Conservation (phyloP, 2,113 vertebrate genomes). For the Tragelaphus scriptus region DNA sequence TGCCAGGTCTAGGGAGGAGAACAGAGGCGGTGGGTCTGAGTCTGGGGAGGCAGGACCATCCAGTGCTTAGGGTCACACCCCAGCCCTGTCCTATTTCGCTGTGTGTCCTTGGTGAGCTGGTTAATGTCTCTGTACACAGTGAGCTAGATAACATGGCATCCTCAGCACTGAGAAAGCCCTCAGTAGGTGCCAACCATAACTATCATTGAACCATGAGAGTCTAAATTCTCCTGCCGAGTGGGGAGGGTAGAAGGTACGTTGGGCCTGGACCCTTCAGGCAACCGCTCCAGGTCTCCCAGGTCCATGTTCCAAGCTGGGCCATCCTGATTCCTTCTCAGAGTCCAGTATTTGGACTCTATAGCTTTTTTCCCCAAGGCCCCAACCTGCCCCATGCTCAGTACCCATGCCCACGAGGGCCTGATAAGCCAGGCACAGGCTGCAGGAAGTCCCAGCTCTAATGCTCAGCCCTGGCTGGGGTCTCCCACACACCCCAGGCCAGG, state of each 20-base stretch:
- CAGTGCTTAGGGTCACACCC: neutral
- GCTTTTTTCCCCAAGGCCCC: neutral
- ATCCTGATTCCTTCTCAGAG: neutral
- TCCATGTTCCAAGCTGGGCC: neutral
- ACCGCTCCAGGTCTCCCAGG: neutral
- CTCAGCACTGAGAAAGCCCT: neutral
- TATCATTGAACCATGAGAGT: neutral
- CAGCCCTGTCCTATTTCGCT: neutral
- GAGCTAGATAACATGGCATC: neutral
- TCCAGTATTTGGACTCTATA: neutral
- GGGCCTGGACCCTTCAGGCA: neutral
- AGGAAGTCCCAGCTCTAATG: neutral
- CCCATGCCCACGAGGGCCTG: neutral
- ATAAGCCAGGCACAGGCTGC: accelerated
- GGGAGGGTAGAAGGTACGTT: neutral
- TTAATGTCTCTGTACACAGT: neutral
- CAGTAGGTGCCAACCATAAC: neutral
- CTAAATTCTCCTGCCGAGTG: neutral
- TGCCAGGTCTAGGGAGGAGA: neutral
- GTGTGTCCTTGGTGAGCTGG: neutral
- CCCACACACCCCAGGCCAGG: neutral
- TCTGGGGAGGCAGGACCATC: neutral
- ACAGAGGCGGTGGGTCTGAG: too few relatives aligned
- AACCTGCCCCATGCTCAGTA: accelerated
- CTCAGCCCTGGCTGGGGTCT: neutral